Evolutionary conservation across 2,113 vertebrate species (phyloP).

Genomic region (Dicerorhinus sumatrensis): DNA sequence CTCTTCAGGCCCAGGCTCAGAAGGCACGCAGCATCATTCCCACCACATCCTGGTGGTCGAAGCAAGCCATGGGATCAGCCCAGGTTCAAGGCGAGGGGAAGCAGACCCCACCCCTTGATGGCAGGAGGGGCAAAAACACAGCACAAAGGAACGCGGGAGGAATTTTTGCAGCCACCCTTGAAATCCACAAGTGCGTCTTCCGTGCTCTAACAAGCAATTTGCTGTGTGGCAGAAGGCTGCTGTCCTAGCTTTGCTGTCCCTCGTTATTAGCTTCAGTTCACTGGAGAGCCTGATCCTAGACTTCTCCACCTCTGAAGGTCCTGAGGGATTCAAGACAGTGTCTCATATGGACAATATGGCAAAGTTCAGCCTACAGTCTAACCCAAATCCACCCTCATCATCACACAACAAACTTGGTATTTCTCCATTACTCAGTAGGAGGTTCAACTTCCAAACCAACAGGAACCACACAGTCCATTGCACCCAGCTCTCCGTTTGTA

Average conservation of each 20-base stretch:
- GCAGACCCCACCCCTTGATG: background rate
- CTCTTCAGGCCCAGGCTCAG: background rate
- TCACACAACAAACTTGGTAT: background rate
- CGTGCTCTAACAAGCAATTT: background rate
- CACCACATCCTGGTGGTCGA: background rate
- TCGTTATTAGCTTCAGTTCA: rapidly evolving
- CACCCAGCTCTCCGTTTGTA: background rate
- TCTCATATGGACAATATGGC: rapidly evolving
- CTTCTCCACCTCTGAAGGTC: no score
- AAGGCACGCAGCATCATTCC: background rate
- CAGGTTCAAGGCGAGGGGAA: background rate
- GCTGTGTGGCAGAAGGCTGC: background rate
- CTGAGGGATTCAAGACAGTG: rapidly evolving
- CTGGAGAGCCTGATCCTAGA: background rate
- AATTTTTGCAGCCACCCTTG: background rate
- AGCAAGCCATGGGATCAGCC: background rate
- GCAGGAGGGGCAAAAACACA: background rate
- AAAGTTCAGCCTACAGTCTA: background rate
- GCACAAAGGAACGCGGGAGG: background rate
- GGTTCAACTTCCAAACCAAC: background rate
- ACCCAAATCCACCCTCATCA: background rate
- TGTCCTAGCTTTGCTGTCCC: background rate
- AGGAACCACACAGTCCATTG: background rate
- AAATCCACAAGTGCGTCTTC: background rate
- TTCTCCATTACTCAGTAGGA: background rate